A percentile compares a stretch with the other conserved stretches of the same genome.
Evolutionary conservation across 1,140 invertebrate genomes (phyloP).

Genomic region (Lepidurus packardi): DNA sequence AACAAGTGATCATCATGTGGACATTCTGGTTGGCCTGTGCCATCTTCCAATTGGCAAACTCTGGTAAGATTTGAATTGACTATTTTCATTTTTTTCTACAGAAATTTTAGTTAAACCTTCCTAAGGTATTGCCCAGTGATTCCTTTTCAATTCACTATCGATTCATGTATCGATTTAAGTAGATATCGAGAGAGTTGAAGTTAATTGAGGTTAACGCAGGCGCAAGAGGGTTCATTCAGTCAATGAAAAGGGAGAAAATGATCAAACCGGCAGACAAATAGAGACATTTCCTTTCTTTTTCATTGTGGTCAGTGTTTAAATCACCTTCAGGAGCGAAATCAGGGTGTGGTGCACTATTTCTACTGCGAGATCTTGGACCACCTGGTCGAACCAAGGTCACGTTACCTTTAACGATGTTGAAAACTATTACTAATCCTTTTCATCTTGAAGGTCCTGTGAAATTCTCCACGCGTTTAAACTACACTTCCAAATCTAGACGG

Average conservation of each 20-base stretch:
- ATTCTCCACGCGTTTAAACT: too few relatives aligned
- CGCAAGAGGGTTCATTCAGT: too few relatives aligned
- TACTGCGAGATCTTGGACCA: not conserved
- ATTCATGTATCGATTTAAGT: too few relatives aligned
- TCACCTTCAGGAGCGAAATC: not conserved
- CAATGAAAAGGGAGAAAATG: too few relatives aligned
- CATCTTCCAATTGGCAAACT: not conserved
- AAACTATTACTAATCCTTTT: not conserved
- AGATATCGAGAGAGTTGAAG: too few relatives aligned
- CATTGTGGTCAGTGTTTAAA: not conserved
- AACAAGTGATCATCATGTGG: not conserved
- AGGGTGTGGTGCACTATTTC: constrained; percentile 8
- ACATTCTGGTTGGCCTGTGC: not conserved
- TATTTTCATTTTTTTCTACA: not conserved
- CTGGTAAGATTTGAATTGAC: not conserved
- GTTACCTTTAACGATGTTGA: not conserved
- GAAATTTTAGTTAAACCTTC: not conserved
- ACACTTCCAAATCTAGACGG: too few relatives aligned
- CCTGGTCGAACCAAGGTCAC: not conserved
- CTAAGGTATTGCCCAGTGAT: too few relatives aligned
- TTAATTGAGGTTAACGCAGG: too few relatives aligned
- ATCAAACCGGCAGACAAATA: not conserved
- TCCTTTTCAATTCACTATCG: too few relatives aligned
- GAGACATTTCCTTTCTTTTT: not conserved
- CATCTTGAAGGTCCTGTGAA: not conserved